phyloP scores from a whole-genome alignment of 2,888 invertebrate species.

The Athetis lepigone region DNA sequence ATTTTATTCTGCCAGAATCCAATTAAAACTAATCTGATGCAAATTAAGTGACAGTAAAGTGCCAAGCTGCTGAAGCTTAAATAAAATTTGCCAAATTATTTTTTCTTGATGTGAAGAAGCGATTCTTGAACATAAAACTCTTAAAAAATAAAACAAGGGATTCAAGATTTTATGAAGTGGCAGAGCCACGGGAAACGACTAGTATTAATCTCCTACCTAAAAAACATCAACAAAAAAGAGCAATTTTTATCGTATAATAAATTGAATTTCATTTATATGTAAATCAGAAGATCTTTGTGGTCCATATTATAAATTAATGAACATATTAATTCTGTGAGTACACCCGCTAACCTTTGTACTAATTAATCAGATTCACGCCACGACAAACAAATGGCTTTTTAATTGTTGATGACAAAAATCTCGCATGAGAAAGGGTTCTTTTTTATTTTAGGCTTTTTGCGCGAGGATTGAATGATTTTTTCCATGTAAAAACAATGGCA shows the following conservation, averaged over 20 bases:
- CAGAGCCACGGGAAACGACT: too few species aligned
- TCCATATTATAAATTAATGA: constrained; percentile 61
- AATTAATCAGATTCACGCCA: constrained; percentile 64
- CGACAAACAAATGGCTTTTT: constrained; percentile 61
- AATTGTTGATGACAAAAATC: constrained; percentile 60
- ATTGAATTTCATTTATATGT: constrained; percentile 55
- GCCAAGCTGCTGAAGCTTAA: too few species aligned
- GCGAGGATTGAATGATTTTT: constrained; percentile 23
- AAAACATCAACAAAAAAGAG: constrained; percentile 2
- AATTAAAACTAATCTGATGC: too few species aligned
- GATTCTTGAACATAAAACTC: too few species aligned
- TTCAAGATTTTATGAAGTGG: too few species aligned
- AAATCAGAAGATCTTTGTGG: constrained; percentile 56
- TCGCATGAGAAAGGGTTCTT: constrained; percentile 34
- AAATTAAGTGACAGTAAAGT: too few species aligned
- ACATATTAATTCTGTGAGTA: constrained; percentile 56
- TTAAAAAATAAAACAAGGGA: too few species aligned
- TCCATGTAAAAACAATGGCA: background rate
- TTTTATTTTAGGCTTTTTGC: constrained; percentile 31
- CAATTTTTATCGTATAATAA: constrained; percentile 22
- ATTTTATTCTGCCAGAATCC: too few species aligned
- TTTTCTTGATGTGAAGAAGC: too few species aligned
- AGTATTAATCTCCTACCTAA: background rate
- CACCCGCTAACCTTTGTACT: constrained; percentile 55
- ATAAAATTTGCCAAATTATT: too few species aligned